These are phyloP conservation scores for Latrodectus hesperus DNA, from an alignment of 2,888 invertebrate species.

Conservation along the genomic window DNA sequence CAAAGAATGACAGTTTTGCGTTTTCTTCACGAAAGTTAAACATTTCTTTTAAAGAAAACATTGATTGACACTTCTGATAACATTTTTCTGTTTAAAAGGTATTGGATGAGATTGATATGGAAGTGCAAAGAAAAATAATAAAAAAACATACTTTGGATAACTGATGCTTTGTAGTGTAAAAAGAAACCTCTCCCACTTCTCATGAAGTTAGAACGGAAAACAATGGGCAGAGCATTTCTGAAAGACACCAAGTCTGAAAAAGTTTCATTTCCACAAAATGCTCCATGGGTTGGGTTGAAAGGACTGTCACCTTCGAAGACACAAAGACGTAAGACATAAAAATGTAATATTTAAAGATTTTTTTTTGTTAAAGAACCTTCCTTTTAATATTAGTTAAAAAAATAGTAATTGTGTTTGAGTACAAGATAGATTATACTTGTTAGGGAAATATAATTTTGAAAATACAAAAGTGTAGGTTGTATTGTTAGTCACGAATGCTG, in stretches of 20 bases:
- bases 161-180: constrained; percentile 11
- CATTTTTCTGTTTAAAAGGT: neutral
- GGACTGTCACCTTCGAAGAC: constrained; percentile 11
- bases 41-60: neutral
- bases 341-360: too few species aligned
- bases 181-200: constrained; percentile 37
- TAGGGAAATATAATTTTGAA: too few species aligned
- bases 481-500: too few species aligned
- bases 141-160: constrained; percentile 17
- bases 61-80: neutral
- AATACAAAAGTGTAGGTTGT: too few species aligned
- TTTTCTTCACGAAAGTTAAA: neutral
- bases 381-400: too few species aligned
- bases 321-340: too few species aligned
- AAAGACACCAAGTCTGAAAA: constrained; percentile 14
- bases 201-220: constrained; percentile 39
- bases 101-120: neutral
- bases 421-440: too few species aligned
- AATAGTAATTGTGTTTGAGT: too few species aligned
- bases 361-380: too few species aligned
- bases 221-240: constrained; percentile 8
- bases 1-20: neutral
- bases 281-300: neutral
- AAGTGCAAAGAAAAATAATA: neutral
- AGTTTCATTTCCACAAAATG: constrained; percentile 51